Conservation (phyloP, 2,113 vertebrate species). For the Saguinus midas region DNA sequence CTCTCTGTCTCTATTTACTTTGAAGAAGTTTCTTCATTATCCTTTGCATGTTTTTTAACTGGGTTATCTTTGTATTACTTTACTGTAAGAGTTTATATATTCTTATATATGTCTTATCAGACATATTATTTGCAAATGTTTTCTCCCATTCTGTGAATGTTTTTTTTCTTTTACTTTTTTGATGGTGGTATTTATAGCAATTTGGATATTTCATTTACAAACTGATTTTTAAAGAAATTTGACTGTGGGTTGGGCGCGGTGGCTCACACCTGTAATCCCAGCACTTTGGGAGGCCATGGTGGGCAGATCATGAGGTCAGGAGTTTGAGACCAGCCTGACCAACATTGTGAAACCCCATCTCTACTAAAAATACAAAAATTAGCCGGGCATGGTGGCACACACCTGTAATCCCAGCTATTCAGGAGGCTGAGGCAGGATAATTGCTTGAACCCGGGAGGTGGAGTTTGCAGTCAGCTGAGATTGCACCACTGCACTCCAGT, state of each 20-base stretch:
- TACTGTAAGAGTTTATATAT: neutral
- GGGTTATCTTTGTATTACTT: neutral
- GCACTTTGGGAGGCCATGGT: too few species aligned
- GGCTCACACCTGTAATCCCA: too few species aligned
- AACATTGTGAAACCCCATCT: too few species aligned
- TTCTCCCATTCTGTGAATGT: neutral
- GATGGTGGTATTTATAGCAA: neutral
- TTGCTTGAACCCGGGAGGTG: too few species aligned
- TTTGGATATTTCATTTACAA: slow-evolving; percentile 27
- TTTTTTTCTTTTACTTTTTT: neutral
- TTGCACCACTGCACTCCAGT: too few species aligned
- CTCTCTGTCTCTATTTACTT: slow-evolving; percentile 16
- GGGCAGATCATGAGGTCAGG: too few species aligned
- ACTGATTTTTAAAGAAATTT: neutral
- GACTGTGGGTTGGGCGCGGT: neutral
- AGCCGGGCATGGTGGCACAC: too few species aligned
- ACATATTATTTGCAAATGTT: neutral
- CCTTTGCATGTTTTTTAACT: neutral
- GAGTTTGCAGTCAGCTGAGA: too few species aligned
- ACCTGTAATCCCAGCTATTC: too few species aligned
- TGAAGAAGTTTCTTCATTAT: neutral
- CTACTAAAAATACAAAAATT: too few species aligned
- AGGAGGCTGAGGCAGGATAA: too few species aligned
- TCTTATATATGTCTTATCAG: neutral
- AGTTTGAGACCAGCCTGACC: too few species aligned